Percentiles rank a stretch among this genome's conserved stretches.
Conservation (phyloP, 2,888 invertebrate genomes). For the Craniophora ligustri region DNA sequence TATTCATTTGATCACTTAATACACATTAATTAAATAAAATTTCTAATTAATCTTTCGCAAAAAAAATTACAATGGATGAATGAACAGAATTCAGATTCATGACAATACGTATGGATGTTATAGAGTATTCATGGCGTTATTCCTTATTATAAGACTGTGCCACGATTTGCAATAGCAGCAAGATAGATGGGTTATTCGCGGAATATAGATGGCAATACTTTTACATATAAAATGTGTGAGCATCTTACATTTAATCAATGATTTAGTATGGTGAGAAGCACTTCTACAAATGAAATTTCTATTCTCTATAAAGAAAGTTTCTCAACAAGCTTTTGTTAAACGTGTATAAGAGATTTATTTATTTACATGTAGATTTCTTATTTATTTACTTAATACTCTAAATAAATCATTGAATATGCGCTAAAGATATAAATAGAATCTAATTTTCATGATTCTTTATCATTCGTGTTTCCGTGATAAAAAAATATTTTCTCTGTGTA, state of each 20-base stretch:
- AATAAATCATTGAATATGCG: too few species aligned
- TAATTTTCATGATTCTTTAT: too few species aligned
- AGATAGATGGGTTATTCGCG: constrained; percentile 11
- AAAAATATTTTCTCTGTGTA: too few species aligned
- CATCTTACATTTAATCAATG: not conserved
- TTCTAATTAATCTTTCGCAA: constrained; percentile 37
- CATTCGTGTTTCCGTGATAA: too few species aligned
- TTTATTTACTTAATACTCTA: too few species aligned
- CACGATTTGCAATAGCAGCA: constrained; percentile 17
- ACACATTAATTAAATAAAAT: constrained; percentile 34
- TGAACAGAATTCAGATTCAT: constrained; percentile 38
- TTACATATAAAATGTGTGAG: not conserved
- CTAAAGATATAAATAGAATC: too few species aligned
- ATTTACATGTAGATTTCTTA: too few species aligned
- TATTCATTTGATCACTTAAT: constrained; percentile 34
- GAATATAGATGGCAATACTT: constrained; percentile 11
- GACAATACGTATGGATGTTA: constrained; percentile 19
- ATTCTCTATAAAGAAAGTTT: too few species aligned
- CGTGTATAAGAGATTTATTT: too few species aligned
- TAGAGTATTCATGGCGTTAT: constrained; percentile 23
- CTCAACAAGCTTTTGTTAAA: too few species aligned
- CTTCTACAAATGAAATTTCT: not conserved
- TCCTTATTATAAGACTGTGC: constrained; percentile 18
- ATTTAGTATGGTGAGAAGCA: not conserved
- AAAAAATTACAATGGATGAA: constrained; percentile 32